These are phyloP conservation scores for Octomys mimax DNA, from an alignment of 2,797 vertebrate genomes.

Conservation along the genomic window DNA sequence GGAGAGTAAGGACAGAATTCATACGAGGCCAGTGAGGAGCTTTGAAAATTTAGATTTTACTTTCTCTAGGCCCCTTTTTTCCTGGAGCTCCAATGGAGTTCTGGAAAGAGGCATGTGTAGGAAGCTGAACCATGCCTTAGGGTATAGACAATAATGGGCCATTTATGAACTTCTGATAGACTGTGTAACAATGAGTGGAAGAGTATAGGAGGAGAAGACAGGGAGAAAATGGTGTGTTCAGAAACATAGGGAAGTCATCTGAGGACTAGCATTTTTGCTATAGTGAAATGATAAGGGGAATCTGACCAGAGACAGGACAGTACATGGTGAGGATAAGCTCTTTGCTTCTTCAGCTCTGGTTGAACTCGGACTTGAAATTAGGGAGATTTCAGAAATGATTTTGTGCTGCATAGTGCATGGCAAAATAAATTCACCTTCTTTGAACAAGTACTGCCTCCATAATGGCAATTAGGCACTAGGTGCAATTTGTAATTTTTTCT, in stretches of 20 bases:
- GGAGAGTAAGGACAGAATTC: constrained; percentile 63
- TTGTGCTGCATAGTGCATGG: neutral
- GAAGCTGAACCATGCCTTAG: neutral
- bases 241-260: neutral
- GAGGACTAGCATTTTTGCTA: neutral
- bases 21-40: neutral
- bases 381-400: neutral
- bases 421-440: neutral
- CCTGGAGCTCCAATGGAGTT: neutral
- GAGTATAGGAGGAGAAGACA: neutral
- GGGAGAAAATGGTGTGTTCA: neutral
- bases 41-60: constrained; percentile 23
- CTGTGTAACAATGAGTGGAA: neutral
- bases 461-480: constrained; percentile 86
- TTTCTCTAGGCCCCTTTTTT: neutral
- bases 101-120: neutral
- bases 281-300: neutral
- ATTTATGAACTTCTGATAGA: neutral
- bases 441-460: constrained; percentile 85
- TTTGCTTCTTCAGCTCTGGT: constrained; percentile 15
- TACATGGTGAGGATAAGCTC: neutral
- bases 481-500: constrained; percentile 81
- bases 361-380: constrained; percentile 45
- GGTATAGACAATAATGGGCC: neutral
- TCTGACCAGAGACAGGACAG: neutral